Evolutionary conservation across 2,797 vertebrate genomes (phyloP).

Genomic region (Hemibagrus guttatus): DNA sequence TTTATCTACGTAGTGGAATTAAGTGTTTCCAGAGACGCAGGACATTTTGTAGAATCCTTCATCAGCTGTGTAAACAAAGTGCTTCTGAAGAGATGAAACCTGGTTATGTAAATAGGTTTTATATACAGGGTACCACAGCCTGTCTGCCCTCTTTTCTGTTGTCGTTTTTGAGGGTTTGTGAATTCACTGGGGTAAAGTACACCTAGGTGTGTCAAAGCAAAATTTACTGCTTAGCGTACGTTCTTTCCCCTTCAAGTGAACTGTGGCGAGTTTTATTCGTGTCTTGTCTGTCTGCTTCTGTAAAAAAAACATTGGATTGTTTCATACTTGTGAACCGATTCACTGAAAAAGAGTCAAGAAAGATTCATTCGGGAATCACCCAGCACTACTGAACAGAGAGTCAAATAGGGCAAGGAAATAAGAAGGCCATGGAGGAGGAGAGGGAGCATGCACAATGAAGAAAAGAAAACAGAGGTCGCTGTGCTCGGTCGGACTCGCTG

Average conservation of each 20-base stretch:
- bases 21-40: not conserved
- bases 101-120: not conserved
- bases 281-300: not conserved
- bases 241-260: not conserved
- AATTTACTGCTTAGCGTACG: not conserved
- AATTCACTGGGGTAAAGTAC: not conserved
- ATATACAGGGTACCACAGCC: not conserved
- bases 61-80: slow-evolving; percentile 3
- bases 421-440: slow-evolving; percentile 6
- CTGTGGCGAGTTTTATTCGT: not conserved
- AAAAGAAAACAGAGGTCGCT: slow-evolving; percentile 48
- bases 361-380: not conserved
- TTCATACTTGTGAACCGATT: not conserved
- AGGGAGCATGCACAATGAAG: slow-evolving; percentile 30
- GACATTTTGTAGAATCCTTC: not conserved
- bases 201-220: not conserved
- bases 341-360: not conserved
- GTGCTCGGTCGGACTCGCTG: slow-evolving; percentile 63
- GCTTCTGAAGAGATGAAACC: not conserved
- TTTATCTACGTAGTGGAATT: not conserved
- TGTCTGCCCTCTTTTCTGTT: not conserved
- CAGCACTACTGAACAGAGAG: slow-evolving; percentile 30
- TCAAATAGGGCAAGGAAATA: slow-evolving; percentile 17
- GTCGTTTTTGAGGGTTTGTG: not conserved
- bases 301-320: not conserved